These are phyloP conservation scores for Sinosuthora webbiana DNA, from an alignment of 2,113 vertebrate species.

Conservation along the genomic window DNA sequence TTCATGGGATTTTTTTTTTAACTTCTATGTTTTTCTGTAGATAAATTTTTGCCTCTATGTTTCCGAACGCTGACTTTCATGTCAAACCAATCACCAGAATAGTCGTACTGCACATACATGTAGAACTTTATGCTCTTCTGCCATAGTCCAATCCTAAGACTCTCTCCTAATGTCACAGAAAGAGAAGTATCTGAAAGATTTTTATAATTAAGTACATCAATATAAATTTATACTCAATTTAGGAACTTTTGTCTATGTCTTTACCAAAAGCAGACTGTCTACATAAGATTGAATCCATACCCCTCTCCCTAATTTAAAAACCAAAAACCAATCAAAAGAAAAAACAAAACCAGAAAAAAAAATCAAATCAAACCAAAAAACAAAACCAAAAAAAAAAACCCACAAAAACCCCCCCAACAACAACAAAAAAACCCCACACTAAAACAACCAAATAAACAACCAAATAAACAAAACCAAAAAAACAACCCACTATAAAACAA, in stretches of 20 bases:
- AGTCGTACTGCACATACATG: neutral
- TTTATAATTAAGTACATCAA: neutral
- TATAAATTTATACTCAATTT: neutral
- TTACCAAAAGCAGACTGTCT: neutral
- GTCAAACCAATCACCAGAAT: accelerated
- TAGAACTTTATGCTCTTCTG: neutral
- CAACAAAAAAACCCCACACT: neutral
- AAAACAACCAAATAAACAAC: neutral
- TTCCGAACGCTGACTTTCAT: neutral
- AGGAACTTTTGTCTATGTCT: neutral
- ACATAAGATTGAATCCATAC: neutral
- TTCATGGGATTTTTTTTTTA: too few relatives aligned
- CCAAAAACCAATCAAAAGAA: accelerated
- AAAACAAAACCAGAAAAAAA: neutral
- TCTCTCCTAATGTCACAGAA: neutral
- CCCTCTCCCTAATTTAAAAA: neutral
- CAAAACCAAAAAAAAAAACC: neutral
- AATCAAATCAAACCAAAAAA: neutral
- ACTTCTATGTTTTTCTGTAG: too few relatives aligned
- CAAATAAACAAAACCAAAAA: too few relatives aligned
- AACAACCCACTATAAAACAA: neutral
- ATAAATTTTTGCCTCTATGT: too few relatives aligned
- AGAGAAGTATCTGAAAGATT: neutral
- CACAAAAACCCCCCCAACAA: neutral
- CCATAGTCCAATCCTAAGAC: neutral